Conservation (phyloP, 2,113 vertebrate genomes). For the Silurus meridionalis region DNA sequence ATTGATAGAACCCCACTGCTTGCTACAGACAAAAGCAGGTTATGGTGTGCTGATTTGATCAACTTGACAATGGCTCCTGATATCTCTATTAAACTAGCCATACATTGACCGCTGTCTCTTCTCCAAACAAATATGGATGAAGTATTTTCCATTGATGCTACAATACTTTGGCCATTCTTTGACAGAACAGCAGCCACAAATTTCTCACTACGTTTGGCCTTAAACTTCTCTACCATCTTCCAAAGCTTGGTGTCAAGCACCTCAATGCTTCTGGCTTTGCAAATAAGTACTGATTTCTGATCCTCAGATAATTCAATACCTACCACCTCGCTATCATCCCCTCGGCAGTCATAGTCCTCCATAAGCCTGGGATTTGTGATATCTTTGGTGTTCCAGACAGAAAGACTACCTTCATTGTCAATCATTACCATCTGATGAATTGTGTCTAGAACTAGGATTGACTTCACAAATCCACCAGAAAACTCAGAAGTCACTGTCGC, state of each 20-base stretch:
- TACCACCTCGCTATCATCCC: conserved; percentile 92
- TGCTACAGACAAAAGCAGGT: conserved; percentile 91
- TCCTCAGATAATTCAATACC: conserved; percentile 94
- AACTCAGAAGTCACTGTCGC: conserved; percentile 94
- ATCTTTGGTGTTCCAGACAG: conserved; percentile 96
- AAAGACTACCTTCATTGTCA: conserved; percentile 93
- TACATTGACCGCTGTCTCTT: conserved; percentile 95
- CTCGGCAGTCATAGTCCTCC: conserved; percentile 94
- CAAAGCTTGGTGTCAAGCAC: conserved; percentile 89
- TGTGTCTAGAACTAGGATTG: conserved; percentile 90
- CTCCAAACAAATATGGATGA: conserved; percentile 98
- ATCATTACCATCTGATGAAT: conserved; percentile 97
- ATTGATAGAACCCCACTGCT: conserved; percentile 94
- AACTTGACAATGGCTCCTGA: conserved; percentile 95
- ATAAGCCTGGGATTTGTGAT: conserved; percentile 87
- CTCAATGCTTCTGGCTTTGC: conserved; percentile 93
- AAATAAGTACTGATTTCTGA: conserved; percentile 94
- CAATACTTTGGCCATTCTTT: conserved; percentile 94
- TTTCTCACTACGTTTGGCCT: conserved; percentile 90
- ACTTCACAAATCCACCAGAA: conserved; percentile 95
- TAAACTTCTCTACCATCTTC: conserved; percentile 97
- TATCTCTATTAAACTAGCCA: conserved; percentile 96
- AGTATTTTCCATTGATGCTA: conserved; percentile 98
- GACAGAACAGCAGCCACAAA: conserved; percentile 94
- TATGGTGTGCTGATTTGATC: conserved; percentile 95